phyloP scores from a whole-genome alignment of 2,888 invertebrate genomes.

The Phragmatobia fuliginosa region DNA sequence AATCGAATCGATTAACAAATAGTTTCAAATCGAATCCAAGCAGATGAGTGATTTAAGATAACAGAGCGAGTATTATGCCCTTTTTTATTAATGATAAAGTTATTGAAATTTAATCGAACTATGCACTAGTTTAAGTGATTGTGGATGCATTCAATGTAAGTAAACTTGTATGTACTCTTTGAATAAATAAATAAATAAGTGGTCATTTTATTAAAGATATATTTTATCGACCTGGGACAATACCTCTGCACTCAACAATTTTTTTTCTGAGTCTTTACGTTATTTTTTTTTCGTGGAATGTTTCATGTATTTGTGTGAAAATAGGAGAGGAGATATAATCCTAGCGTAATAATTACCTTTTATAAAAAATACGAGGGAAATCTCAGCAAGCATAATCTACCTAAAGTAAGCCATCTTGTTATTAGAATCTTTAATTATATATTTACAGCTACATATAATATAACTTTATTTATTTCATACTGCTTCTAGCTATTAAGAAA shows the following conservation, averaged over 20 bases:
- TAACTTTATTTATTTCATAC: constrained; percentile 3
- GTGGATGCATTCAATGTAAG: too few relatives aligned
- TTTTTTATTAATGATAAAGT: not conserved
- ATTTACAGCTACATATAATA: not conserved
- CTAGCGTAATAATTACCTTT: too few relatives aligned
- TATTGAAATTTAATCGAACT: not conserved
- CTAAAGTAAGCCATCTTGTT: not conserved
- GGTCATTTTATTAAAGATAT: not conserved
- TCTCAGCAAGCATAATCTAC: not conserved
- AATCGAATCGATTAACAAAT: constrained; percentile 1
- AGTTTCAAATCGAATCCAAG: constrained; percentile 7
- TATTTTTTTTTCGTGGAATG: too few relatives aligned
- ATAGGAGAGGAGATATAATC: too few relatives aligned
- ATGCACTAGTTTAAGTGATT: not conserved
- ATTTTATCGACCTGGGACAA: not conserved
- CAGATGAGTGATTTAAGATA: not conserved
- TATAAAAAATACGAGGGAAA: too few relatives aligned
- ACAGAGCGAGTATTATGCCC: not conserved
- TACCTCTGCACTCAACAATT: too few relatives aligned
- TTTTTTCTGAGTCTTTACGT: too few relatives aligned
- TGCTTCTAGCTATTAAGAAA: constrained; percentile 13
- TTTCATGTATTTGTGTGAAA: not conserved
- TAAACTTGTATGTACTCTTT: too few relatives aligned
- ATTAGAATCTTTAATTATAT: not conserved
- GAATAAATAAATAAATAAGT: too few relatives aligned